Percentiles rank a stretch among this genome's conserved stretches.
These are phyloP conservation scores for Dallia pectoralis DNA, from an alignment of 2,797 vertebrate species.

Conservation along the genomic window DNA sequence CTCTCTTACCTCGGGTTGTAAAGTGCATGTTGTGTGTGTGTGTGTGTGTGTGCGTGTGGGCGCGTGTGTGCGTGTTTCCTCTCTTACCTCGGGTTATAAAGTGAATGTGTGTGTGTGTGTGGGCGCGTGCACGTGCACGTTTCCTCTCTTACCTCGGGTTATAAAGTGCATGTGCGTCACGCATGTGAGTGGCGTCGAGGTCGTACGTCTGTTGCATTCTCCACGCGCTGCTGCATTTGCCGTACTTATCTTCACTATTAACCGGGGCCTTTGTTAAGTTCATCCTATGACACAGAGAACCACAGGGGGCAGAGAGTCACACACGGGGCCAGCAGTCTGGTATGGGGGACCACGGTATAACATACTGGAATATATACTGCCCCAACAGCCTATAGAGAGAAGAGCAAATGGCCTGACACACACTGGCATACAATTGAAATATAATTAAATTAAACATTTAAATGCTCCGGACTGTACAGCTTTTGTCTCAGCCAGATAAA, in stretches of 20 bases:
- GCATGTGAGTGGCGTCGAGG: constrained; percentile 80
- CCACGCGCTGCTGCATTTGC: constrained; percentile 81
- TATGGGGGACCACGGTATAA: neutral
- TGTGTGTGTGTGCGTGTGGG: constrained; percentile 3
- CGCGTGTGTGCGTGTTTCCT: neutral
- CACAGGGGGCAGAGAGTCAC: constrained; percentile 8
- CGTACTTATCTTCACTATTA: constrained; percentile 81
- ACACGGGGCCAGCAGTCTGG: constrained; percentile 31
- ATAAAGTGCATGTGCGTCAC: constrained; percentile 82
- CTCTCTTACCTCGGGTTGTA: too few species aligned
- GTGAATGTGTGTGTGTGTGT: constrained; percentile 7
- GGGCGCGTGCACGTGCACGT: neutral
- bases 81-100: too few species aligned
- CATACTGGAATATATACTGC: neutral
- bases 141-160: constrained; percentile 74
- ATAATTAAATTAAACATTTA: too few species aligned
- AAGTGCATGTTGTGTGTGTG: constrained; percentile 41
- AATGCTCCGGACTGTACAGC: too few species aligned
- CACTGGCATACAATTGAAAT: neutral
- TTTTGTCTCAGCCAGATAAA: too few species aligned
- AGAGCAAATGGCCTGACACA: neutral
- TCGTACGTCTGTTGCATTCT: constrained; percentile 84
- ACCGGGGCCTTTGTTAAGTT: constrained; percentile 83
- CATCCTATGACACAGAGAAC: constrained; percentile 71
- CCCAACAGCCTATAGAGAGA: neutral